phyloP scores from a whole-genome alignment of 1,140 invertebrate species.

The Megalopta genalis region DNA sequence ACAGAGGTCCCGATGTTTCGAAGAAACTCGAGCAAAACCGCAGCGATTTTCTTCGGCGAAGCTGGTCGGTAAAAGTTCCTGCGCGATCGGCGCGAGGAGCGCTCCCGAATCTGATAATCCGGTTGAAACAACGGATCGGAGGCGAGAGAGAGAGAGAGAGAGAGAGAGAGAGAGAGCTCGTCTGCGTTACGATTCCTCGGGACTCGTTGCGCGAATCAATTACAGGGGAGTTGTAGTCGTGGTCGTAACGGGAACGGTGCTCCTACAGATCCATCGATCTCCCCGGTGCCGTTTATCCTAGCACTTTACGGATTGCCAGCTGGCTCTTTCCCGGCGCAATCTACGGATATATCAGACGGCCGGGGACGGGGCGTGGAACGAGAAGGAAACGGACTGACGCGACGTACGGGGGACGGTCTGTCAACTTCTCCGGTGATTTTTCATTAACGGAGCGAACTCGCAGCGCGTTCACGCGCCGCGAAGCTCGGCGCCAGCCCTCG shows the following conservation, averaged over 20 bases:
- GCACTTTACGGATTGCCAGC: slow-evolving; percentile 25
- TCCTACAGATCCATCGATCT: not conserved
- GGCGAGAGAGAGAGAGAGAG: too few species aligned
- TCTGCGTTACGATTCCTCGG: not conserved
- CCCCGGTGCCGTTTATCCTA: not conserved
- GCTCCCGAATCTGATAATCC: too few species aligned
- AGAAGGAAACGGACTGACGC: slow-evolving; percentile 4
- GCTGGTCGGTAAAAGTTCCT: too few species aligned
- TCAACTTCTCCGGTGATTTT: slow-evolving; percentile 54
- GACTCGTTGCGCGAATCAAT: slow-evolving; percentile 1
- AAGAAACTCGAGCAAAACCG: too few species aligned
- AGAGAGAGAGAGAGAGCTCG: too few species aligned
- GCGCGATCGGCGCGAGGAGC: too few species aligned
- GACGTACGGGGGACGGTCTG: slow-evolving; percentile 24
- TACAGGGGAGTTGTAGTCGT: not conserved
- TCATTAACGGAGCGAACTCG: slow-evolving; percentile 49
- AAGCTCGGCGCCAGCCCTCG: slow-evolving; percentile 1
- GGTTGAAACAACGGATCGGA: not conserved
- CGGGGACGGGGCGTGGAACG: slow-evolving; percentile 2
- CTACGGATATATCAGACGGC: slow-evolving; percentile 2
- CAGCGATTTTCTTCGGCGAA: too few species aligned
- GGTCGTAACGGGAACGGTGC: not conserved
- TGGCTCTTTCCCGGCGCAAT: not conserved
- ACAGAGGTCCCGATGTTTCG: too few species aligned
- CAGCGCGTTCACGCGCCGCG: not conserved